Conservation (phyloP, 2,888 invertebrate species). For the Apoda limacodes region DNA sequence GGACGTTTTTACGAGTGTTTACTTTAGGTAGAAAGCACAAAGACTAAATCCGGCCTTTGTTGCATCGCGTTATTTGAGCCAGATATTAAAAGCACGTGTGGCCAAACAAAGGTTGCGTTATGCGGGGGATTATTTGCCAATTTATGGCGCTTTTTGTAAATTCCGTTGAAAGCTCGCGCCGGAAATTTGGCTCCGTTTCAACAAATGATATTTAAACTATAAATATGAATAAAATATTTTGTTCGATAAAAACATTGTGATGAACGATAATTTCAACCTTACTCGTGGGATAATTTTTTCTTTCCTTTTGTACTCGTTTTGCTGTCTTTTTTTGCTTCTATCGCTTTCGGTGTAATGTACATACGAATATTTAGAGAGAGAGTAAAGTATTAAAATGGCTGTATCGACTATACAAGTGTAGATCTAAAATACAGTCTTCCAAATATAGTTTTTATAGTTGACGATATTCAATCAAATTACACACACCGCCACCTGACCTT, state of each 20-base stretch:
- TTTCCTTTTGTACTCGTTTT: too few species aligned
- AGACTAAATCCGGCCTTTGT: conserved; percentile 63
- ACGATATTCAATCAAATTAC: too few species aligned
- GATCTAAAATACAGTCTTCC: too few species aligned
- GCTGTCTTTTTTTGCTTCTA: too few species aligned
- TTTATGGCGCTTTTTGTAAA: conserved; percentile 68
- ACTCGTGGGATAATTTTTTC: conserved; percentile 29
- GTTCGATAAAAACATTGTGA: conserved; percentile 36
- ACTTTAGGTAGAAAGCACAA: conserved; percentile 51
- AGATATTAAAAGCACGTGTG: conserved; percentile 70
- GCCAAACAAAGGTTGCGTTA: conserved; percentile 70
- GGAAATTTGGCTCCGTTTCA: conserved; percentile 70
- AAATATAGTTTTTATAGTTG: too few species aligned
- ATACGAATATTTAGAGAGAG: too few species aligned
- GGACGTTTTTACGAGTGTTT: conserved; percentile 58
- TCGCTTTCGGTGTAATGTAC: too few species aligned
- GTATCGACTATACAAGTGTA: too few species aligned
- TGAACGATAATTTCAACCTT: conserved; percentile 37
- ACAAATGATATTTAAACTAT: conserved; percentile 65
- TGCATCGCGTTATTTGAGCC: conserved; percentile 34
- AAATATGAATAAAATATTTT: conserved; percentile 50
- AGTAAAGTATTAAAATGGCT: too few species aligned
- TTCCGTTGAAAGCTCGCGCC: conserved; percentile 60
- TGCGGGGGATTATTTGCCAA: conserved; percentile 70
- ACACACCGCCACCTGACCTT: too few species aligned